A percentile compares a stretch with the other conserved stretches of the same genome.
These are phyloP conservation scores for Ceryle rudis DNA, from an alignment of 2,797 vertebrate genomes.

Conservation along the genomic window DNA sequence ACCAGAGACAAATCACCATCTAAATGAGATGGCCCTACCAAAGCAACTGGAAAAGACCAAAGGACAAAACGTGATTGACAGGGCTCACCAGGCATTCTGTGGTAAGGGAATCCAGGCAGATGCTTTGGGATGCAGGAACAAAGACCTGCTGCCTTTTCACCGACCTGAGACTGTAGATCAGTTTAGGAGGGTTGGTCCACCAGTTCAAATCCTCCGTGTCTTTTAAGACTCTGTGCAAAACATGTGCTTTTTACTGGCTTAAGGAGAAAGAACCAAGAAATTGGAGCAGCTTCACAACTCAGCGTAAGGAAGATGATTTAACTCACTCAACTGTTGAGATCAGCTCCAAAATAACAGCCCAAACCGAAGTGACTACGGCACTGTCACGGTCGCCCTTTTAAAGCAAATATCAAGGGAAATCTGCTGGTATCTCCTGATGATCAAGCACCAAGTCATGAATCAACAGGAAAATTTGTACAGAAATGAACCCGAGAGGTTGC, in stretches of 20 bases:
- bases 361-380: neutral
- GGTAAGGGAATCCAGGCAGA: neutral
- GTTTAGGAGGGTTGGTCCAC: neutral
- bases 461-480: neutral
- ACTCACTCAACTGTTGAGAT: neutral
- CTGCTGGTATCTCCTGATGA: neutral
- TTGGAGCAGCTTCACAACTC: neutral
- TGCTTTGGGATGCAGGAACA: neutral
- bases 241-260: neutral
- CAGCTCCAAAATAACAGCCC: neutral
- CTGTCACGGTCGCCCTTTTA: neutral
- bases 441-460: neutral
- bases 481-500: neutral
- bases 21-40: constrained; percentile 31
- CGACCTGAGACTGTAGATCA: neutral
- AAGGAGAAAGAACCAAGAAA: neutral
- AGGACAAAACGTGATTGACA: constrained; percentile 9
- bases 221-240: neutral
- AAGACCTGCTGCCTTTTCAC: neutral
- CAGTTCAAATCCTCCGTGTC: neutral
- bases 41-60: constrained; percentile 31
- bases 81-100: neutral
- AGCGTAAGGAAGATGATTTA: neutral
- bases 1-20: neutral
- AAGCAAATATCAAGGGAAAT: neutral